Base-by-base conservation (phyloP, 35 echinoderm and acorn worm species). In the Heliocidaris tuberculata region DNA sequence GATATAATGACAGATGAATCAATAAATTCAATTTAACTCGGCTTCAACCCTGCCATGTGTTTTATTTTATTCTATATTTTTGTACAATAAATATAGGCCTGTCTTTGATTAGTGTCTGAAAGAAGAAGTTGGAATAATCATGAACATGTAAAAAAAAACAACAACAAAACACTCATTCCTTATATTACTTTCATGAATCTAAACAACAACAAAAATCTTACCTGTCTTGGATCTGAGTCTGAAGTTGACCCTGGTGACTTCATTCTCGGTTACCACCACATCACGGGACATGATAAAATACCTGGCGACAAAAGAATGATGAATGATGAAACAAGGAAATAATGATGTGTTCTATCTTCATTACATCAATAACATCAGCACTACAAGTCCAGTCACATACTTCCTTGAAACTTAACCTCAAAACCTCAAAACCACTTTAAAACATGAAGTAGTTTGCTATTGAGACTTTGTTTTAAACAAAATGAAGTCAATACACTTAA, bases 281-380 rank as follows among this genome's bases (percentile, higher is more conserved):
- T 93, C 91, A 31, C 50, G 91, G 11, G 91, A 48, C 50, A 48
- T 13, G 13, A 49, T 93, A 12, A 59, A 48, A 93, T 93, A 93
- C 30, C 91, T 93, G 91, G 47, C 9, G 27, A 52, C 24, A 42
- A 89, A 13, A 89, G 87, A 48, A 89, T 89, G 32, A 89, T 24
- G 87, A 48, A 89, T 89, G 32, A 89, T 24, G 1, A n/a, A 42
- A 32, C 13, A 59, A 49, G 27, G 30, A 35, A 31, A 92, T 29
- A 92, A 29, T 49, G 6, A 4, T 4, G 85, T 30, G 10, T 30
- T 30, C 24, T 10, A 9, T 32, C 85, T 30, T 86, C 4, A 30
- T 32, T 9, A 3, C 21, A 86, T 86, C 13, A 29, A 86, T 32
- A 24, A 86, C 31, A 13, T 24, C 31, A 89, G 31, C 13, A 42